Base-by-base conservation (phyloP, 1,140 invertebrate species). In the Cherax destructor region DNA sequence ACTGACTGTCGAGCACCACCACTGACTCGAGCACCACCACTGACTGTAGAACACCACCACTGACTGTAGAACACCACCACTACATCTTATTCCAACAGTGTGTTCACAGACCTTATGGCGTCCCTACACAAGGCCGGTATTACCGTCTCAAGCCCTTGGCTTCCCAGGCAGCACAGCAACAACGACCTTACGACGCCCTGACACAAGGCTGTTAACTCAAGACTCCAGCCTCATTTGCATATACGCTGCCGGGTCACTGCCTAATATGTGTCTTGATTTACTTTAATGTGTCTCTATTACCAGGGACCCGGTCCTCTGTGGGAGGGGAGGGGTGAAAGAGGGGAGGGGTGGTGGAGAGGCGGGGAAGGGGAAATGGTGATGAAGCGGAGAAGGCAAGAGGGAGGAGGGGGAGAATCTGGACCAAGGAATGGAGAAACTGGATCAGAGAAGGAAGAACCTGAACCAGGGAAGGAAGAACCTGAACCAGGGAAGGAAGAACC, bases 261-360 rank as follows among this genome's bases (percentile, higher is more conserved):
- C 69, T 84, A 90, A 90, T 90, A 83, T 84, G 88, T 91, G 86
- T 91, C 86, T 85, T 91, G 88, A 91, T 85, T 91, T 83, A 86
- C 83, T 79, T 91, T 85, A 85, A 91, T 91, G 88, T 91, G 84
- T 91, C 88, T 91, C 88, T 86, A 91, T 91, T 91, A 85, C 83
- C 30, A 1, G 65, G 83, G 61, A 4, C 16, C 21, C 2, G 61
- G 59, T 7, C 18, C 18, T 30, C 13, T n/a, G 61, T 4, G 83
- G 86, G 2, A 11, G 41, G 10, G 41, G 41, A 59, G 87, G 69
- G 80, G 24, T 18, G n/a, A 21, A 24, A 47, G 69, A 24, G 47
- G 47, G 47, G 30, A 4, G 56, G 61, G 41, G 24, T 18, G 79
- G 52, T 56, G 6, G 50, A 47, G 87, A 83, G 69, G 21, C 21